Evolutionary conservation across 2,113 vertebrate species (phyloP).

Genomic region (Neolamprologus cancellatus): DNA sequence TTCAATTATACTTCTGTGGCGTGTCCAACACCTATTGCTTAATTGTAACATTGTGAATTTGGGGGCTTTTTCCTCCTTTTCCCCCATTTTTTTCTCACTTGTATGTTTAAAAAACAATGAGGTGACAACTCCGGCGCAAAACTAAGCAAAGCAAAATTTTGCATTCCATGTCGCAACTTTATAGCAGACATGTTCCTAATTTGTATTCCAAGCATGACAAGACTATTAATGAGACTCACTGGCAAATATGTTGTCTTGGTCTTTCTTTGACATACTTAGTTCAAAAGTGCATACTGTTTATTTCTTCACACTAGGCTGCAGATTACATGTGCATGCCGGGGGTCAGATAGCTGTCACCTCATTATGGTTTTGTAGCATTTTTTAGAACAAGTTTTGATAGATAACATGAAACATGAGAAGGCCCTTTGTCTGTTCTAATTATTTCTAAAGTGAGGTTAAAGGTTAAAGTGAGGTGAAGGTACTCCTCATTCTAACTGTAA

Average conservation of each 20-base stretch:
- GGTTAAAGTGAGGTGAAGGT: neutral
- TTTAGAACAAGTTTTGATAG: neutral
- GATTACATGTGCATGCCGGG: neutral
- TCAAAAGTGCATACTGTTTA: neutral
- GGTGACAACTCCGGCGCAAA: neutral
- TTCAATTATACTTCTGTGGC: neutral
- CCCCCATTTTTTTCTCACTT: neutral
- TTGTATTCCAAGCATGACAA: constrained; percentile 6
- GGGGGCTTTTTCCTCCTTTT: neutral
- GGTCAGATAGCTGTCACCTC: neutral
- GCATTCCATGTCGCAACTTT: constrained; percentile 5
- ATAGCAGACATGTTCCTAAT: neutral
- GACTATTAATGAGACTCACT: neutral
- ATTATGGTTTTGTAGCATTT: neutral
- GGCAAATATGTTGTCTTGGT: neutral
- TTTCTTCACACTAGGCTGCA: neutral
- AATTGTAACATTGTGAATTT: neutral
- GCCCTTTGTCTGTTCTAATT: neutral
- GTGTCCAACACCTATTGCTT: neutral
- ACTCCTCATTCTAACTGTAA: neutral
- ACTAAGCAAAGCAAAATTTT: neutral
- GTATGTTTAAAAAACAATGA: neutral
- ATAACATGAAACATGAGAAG: neutral
- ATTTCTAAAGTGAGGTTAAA: neutral
- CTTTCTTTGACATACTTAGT: neutral